These are phyloP conservation scores for Caenorhabditis briggsae DNA, from an alignment of 1,140 invertebrate species.

Conservation along the genomic window DNA sequence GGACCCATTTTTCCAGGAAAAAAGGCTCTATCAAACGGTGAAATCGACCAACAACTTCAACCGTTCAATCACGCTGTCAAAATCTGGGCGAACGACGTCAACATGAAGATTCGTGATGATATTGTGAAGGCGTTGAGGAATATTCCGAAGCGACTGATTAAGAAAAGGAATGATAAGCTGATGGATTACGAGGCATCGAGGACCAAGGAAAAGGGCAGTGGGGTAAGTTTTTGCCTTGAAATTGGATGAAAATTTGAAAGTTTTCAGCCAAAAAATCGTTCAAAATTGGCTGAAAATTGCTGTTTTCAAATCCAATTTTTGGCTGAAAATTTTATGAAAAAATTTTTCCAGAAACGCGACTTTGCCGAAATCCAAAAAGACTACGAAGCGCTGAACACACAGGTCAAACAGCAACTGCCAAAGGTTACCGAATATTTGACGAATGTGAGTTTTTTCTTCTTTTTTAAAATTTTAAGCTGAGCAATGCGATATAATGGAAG, in stretches of 20 bases:
- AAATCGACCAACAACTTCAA: slow-evolving; percentile 52
- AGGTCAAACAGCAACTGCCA: slow-evolving; percentile 57
- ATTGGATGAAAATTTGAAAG: background rate
- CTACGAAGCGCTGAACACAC: slow-evolving; percentile 55
- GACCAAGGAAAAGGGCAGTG: slow-evolving; percentile 54
- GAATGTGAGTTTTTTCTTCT: slow-evolving; percentile 2
- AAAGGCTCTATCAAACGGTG: slow-evolving; percentile 9
- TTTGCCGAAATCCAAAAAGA: slow-evolving; percentile 43
- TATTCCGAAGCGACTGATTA: slow-evolving; percentile 62
- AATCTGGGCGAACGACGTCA: slow-evolving; percentile 40
- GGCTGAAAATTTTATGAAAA: background rate
- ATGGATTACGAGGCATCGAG: slow-evolving; percentile 58
- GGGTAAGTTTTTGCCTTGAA: background rate
- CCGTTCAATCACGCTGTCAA: slow-evolving; percentile 58
- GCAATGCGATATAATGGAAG: too few relatives aligned
- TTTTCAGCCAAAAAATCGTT: background rate
- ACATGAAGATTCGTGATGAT: slow-evolving; percentile 58
- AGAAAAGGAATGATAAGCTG: slow-evolving; percentile 61
- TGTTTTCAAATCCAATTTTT: too few relatives aligned
- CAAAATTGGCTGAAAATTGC: too few relatives aligned
- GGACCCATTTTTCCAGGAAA: slow-evolving; percentile 45
- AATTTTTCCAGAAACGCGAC: slow-evolving; percentile 38
- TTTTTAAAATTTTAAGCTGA: too few relatives aligned
- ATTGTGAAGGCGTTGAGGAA: slow-evolving; percentile 59
- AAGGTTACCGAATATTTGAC: slow-evolving; percentile 57